Conservation (phyloP, 2,797 vertebrate species). For the Alosa sapidissima region DNA sequence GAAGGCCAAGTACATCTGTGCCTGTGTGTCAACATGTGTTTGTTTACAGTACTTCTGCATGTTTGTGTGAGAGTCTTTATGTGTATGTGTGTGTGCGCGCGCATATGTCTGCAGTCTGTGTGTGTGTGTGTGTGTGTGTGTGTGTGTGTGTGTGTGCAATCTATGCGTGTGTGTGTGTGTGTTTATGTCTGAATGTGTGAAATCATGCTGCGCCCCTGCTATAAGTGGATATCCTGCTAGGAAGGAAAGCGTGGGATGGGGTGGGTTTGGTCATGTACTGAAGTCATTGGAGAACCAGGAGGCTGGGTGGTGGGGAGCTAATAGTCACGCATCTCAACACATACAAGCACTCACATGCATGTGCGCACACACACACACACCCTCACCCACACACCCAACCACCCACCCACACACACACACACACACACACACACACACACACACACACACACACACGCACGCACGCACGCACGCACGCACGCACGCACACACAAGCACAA, state of each 20-base stretch:
- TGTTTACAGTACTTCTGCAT: not conserved
- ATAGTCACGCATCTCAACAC: slow-evolving; percentile 9
- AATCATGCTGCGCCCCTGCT: slow-evolving; percentile 34
- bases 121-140: not conserved
- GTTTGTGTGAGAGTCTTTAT: not conserved
- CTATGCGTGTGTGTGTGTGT: not conserved
- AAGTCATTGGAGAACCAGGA: slow-evolving; percentile 7
- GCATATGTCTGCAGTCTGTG: not conserved
- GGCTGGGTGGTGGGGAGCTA: not conserved
- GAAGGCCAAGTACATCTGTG: not conserved
- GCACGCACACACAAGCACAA: not conserved
- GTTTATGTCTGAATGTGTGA: slow-evolving; percentile 20
- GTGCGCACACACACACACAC: not conserved
- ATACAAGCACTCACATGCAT: not conserved
- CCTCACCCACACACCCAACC: not conserved
- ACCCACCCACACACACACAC: not conserved
- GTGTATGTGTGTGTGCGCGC: not conserved
- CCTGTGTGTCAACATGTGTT: slow-evolving; percentile 21
- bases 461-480: not conserved
- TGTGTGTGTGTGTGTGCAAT: not conserved
- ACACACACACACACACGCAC: not conserved
- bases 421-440: not conserved
- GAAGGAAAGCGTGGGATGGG: slow-evolving; percentile 38
- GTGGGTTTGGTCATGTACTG: slow-evolving; percentile 12
- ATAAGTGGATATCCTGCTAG: slow-evolving; percentile 48